Evolutionary conservation across 2,888 invertebrate genomes (phyloP).

Genomic region (Erannis defoliaria): DNA sequence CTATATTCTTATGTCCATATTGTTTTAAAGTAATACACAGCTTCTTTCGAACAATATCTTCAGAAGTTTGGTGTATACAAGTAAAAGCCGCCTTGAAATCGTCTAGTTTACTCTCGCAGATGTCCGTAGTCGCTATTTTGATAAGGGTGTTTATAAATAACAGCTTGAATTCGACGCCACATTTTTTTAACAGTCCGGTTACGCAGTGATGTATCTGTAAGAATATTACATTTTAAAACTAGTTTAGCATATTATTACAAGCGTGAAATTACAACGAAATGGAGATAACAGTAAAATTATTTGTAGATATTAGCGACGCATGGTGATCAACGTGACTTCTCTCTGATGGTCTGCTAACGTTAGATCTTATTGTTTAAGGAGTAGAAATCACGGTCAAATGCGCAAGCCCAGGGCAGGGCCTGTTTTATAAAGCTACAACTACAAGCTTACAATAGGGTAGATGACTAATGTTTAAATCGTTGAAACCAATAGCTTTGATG

Average conservation of each 20-base stretch:
- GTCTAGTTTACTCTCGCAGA: conserved; percentile 52
- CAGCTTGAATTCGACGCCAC: conserved; percentile 63
- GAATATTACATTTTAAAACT: background rate
- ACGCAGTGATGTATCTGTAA: conserved; percentile 67
- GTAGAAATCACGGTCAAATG: background rate
- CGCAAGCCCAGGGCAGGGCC: background rate
- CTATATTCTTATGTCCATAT: conserved; percentile 45
- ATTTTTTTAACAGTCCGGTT: conserved; percentile 55
- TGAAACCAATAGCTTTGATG: no score
- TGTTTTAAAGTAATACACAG: conserved; percentile 49
- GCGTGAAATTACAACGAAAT: conserved; percentile 3
- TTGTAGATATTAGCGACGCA: conserved; percentile 3
- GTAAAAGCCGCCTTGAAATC: conserved; percentile 52
- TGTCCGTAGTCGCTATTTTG: conserved; percentile 53
- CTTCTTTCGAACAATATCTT: conserved; percentile 52
- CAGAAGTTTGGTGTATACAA: conserved; percentile 49
- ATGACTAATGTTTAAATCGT: no score
- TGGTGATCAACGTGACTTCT: conserved; percentile 1
- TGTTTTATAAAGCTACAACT: no score
- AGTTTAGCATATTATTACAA: background rate
- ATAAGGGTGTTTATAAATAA: conserved; percentile 61
- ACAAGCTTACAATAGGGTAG: no score
- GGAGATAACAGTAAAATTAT: conserved; percentile 2
- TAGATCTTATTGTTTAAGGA: background rate
- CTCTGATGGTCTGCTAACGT: background rate